A percentile compares a stretch with the other conserved stretches of the same genome.
Evolutionary conservation across 2,797 vertebrate species (phyloP).

Genomic region (Molossus molossus): DNA sequence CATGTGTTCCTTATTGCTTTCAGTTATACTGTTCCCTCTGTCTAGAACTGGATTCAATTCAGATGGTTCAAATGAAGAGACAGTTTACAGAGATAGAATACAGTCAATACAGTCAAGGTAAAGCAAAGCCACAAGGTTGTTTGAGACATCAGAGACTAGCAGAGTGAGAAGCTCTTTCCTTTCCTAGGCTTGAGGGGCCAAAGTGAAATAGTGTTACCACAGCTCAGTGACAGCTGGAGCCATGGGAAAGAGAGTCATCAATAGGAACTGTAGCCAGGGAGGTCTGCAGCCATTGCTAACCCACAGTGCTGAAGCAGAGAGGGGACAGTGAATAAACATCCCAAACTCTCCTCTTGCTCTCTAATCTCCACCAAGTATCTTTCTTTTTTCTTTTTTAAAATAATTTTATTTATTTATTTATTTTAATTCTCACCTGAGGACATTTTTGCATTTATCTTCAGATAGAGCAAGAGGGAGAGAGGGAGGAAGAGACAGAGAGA

Average conservation of each 20-base stretch:
- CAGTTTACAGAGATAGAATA: conserved; percentile 33
- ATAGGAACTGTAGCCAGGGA: background rate
- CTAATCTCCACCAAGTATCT: background rate
- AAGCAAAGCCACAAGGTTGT: conserved; percentile 8
- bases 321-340: background rate
- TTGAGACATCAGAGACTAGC: background rate
- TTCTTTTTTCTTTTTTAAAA: background rate
- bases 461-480: no score
- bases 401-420: no score
- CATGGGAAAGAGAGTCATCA: background rate
- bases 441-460: no score
- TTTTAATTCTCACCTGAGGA: no score
- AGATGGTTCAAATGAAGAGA: conserved; percentile 4
- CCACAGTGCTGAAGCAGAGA: background rate
- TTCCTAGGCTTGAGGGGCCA: background rate
- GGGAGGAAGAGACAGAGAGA: no score
- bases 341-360: background rate
- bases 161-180: background rate
- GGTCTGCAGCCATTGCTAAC: background rate
- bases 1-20: conserved; percentile 45
- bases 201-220: conserved; percentile 24
- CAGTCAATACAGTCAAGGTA: background rate
- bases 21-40: background rate
- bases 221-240: background rate
- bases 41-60: conserved; percentile 6